Conservation (phyloP, 2,113 vertebrate species). For the Centropristis striata region DNA sequence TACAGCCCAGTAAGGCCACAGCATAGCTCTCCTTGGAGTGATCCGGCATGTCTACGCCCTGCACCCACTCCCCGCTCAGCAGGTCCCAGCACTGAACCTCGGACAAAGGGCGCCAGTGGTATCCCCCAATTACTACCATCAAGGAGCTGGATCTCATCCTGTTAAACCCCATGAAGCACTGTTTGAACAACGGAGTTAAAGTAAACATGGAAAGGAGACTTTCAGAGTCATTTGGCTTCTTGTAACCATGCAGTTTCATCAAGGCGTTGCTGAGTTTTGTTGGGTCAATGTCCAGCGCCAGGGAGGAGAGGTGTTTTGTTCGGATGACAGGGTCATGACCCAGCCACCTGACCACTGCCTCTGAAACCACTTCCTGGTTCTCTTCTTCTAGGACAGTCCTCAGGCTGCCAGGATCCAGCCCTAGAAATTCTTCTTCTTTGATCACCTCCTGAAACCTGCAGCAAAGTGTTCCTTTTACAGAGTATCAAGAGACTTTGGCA, state of each 20-base stretch:
- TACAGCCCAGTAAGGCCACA: neutral
- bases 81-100: neutral
- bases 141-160: neutral
- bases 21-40: slow-evolving; percentile 6
- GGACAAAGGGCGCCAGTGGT: neutral
- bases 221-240: neutral
- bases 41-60: neutral
- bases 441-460: slow-evolving; percentile 3
- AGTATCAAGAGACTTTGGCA: neutral
- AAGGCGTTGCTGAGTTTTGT: neutral
- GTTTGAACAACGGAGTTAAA: neutral
- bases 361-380: neutral
- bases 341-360: neutral
- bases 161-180: neutral
- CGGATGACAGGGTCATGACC: neutral
- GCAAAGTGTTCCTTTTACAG: neutral
- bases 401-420: slow-evolving; percentile 2
- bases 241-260: neutral
- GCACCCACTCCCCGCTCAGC: neutral
- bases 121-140: neutral
- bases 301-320: neutral
- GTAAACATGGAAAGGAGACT: neutral
- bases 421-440: neutral
- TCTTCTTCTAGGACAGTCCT: neutral
- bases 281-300: neutral